Evolutionary conservation across 2,888 invertebrate genomes (phyloP), one percentile per base, ranked within the genome.

Genomic region (Eilema depressum): DNA sequence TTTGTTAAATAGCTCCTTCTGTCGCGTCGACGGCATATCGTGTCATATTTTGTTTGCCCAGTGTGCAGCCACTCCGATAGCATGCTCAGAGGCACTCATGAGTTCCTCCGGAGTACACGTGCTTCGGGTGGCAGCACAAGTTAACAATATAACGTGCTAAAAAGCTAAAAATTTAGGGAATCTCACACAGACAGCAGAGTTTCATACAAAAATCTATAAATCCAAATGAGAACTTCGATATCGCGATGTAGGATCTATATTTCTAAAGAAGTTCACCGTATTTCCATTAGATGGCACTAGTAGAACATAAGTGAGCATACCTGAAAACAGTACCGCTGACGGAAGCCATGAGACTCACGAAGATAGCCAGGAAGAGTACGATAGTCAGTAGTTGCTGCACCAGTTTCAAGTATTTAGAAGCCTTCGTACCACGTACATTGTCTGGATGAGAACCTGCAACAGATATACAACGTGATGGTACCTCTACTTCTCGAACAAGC

Each of bases 331-430:
- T 93, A 0, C 95, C 95, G 88, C 97, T 97, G 76, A 97, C 96
- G 65, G 97, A 97, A 1, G 97, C 97, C 96, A 97, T 96, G 81
- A 97, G 95, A 84, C 97, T 97, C 80, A 97, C 95, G 83, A 98
- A 96, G 88, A 98, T 97, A 33, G 97, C 97, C 74, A 98, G 94
- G 90, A 98, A 97, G 78, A 98, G 96, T 60, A 96, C 96, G 79
- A 97, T 97, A 69, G 98, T 95, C 37, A 98, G 93, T 85, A 98
- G 97, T 86, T 98, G 98, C 88, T 98, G 98, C 33, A 97, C 96
- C 75, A 98, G 91, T 94, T 97, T 97, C 75, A 97, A 95, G 85
- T 95, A 95, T 70, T 95, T 95, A 17, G 94, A 93, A 0, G 95
- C 92, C 73, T 95, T 94, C 1, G 95, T 93, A 69, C 94, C 93